Evolutionary conservation across 2,888 invertebrate genomes (phyloP).

Genomic region (Pristionchus maxplancki): DNA sequence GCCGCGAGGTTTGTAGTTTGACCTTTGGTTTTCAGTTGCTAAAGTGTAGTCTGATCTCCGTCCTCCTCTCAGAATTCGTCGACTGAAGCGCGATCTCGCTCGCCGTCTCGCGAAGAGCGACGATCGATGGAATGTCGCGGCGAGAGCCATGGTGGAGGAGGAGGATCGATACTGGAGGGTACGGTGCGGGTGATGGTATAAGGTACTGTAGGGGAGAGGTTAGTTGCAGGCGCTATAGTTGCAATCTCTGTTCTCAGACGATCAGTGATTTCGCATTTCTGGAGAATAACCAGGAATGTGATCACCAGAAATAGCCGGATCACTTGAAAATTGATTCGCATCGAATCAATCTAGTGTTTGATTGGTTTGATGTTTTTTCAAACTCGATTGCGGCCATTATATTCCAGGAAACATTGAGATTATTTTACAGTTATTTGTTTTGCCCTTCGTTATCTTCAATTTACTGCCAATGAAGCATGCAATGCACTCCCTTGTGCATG

Average conservation of each 20-base stretch:
- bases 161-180: slow-evolving; percentile 46
- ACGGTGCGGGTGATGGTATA: background rate
- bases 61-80: background rate
- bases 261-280: background rate
- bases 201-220: too few relatives aligned
- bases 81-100: background rate
- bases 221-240: background rate
- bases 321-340: background rate
- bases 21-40: background rate
- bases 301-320: background rate
- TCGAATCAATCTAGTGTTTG: too few relatives aligned
- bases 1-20: background rate
- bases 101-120: background rate
- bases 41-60: background rate
- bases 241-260: background rate
- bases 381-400: too few relatives aligned
- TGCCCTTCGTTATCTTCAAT: too few relatives aligned
- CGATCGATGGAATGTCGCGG: background rate
- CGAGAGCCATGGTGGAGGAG: background rate
- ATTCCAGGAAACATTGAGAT: too few relatives aligned
- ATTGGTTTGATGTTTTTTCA: too few relatives aligned
- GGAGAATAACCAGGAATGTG: background rate
- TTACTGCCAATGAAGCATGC: too few relatives aligned
- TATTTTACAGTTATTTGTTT: too few relatives aligned
- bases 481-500: too few relatives aligned